Conservation (phyloP, 2,797 vertebrate species). For the Epinephelus malabaricus region DNA sequence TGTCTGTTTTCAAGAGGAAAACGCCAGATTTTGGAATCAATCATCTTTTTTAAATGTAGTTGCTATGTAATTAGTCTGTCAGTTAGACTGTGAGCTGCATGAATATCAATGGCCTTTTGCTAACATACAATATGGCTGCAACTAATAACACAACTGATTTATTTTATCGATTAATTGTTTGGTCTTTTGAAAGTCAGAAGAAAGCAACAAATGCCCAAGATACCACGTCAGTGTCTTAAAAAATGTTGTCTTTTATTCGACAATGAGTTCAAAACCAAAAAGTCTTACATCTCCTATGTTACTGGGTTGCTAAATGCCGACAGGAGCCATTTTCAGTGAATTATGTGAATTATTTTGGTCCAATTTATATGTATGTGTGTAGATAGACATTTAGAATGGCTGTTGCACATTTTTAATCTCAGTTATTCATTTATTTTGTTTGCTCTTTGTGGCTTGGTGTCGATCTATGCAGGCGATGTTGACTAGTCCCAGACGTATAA, state of each 20-base stretch:
- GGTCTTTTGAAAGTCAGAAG: not conserved
- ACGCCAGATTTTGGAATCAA: not conserved
- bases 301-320: too few species aligned
- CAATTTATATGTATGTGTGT: too few species aligned
- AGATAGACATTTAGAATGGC: too few species aligned
- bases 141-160: not conserved
- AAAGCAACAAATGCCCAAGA: not conserved
- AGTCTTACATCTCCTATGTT: too few species aligned
- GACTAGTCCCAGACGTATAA: too few species aligned
- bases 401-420: too few species aligned
- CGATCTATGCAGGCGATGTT: too few species aligned
- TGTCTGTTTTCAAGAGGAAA: not conserved
- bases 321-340: too few species aligned
- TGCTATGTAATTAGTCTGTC: not conserved
- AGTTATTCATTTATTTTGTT: too few species aligned
- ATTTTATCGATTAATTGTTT: not conserved
- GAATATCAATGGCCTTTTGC: not conserved
- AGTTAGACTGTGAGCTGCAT: not conserved
- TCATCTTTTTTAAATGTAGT: not conserved
- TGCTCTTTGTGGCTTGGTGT: too few species aligned
- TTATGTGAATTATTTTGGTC: too few species aligned
- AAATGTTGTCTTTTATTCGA: not conserved
- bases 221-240: not conserved
- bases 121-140: not conserved
- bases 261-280: conserved; percentile 1